Base-by-base conservation (phyloP, 2,113 vertebrate genomes). In the Ardeotis arabs region DNA sequence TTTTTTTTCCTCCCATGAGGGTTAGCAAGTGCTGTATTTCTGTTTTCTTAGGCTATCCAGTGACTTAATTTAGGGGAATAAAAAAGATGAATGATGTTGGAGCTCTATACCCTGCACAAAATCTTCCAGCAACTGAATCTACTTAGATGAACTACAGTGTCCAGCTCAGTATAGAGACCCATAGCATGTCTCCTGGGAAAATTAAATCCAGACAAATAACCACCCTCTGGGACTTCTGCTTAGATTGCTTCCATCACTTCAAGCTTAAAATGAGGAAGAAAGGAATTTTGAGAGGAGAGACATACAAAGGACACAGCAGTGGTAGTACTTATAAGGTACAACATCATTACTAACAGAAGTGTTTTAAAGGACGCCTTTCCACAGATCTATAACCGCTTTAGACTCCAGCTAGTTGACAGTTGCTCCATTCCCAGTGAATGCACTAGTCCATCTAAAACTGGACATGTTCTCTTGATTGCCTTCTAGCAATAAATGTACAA, bases 341-440 rank as follows among this genome's bases (percentile, higher is more conserved):
- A 12, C 20, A 17, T 20, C 13, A 3, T 49, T 35, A 33, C 12
- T 7, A n/a, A 41, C 33, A 80, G 53, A n/a, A 52, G 9, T 7
- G 5, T 81, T 73, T 41, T 58, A 23, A 58, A 35, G 58, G 62
- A 25, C 0, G 1, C 3, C 4, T 20, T 10, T 44, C 63, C 19
- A 10, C 35, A 25, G 13, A 14, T 25, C 33, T 29, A 1, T 33
- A 49, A 18, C 17, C 4, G 0, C 13, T 60, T 29, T 10, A 23
- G 31, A 5, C 14, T 49, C 19, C 44, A 35, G 12, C 4, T 55
- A n/a, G 18, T 13, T 56, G 28, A 20, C 1, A 2, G 20, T 63
- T 4, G 2, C 14, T 12, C 12, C 2, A 0, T 45, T 56, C 35
- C 37, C 35, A 13, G 28, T 2, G 29, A 52, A 28, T 10, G 10